Conservation (phyloP, 2,888 invertebrate species). For the Ornithoptera priamus region DNA sequence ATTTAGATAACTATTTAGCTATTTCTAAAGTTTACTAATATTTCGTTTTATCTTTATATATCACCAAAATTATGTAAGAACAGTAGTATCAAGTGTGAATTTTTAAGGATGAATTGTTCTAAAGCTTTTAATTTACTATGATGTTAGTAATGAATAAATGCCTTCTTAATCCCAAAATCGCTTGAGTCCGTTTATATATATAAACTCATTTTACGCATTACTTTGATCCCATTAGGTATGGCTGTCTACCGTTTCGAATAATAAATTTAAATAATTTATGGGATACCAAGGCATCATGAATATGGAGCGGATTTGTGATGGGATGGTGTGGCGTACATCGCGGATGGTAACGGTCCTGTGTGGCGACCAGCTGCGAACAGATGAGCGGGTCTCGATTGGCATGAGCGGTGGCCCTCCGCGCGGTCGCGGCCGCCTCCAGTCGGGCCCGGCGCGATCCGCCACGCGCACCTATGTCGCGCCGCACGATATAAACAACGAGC, state of each 20-base stretch:
- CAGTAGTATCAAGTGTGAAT: not conserved
- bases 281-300: not conserved
- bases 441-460: slow-evolving; percentile 63
- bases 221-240: slow-evolving; percentile 10
- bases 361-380: slow-evolving; percentile 59
- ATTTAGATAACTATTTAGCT: not conserved
- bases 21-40: too few species aligned
- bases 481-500: slow-evolving; percentile 42
- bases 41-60: not conserved
- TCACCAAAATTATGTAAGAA: not conserved
- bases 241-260: not conserved
- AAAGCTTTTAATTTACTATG: too few species aligned
- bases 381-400: slow-evolving; percentile 49
- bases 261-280: slow-evolving; percentile 5
- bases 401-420: slow-evolving; percentile 43
- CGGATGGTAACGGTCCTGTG: slow-evolving; percentile 57
- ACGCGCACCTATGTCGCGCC: slow-evolving; percentile 63
- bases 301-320: slow-evolving; percentile 25
- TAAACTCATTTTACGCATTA: slow-evolving; percentile 12
- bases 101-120: too few species aligned
- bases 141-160: too few species aligned
- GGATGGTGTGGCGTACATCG: slow-evolving; percentile 39
- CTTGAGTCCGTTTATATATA: not conserved
- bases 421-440: slow-evolving; percentile 50
- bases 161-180: not conserved